Percentiles rank a stretch among this genome's conserved stretches.
phyloP scores from a whole-genome alignment of 2,113 vertebrate genomes.

The Xenopus laevis region DNA sequence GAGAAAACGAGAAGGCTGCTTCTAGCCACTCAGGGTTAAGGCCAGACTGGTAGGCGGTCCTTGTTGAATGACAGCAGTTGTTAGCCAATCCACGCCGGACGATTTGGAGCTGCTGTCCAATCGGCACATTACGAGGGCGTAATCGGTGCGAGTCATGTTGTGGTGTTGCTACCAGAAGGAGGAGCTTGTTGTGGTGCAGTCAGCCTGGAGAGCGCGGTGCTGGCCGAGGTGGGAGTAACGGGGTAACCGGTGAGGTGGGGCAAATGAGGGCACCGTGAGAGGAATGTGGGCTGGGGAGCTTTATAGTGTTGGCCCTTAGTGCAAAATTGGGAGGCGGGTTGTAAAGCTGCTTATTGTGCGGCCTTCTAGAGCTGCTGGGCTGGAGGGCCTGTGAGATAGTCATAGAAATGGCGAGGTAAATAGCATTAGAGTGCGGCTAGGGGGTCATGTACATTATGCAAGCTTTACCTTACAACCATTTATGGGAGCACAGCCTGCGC shows the following conservation, averaged over 20 bases:
- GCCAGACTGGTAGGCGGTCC: neutral
- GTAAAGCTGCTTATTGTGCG: neutral
- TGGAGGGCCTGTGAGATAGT: neutral
- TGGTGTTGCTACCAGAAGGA: slow-evolving; percentile 37
- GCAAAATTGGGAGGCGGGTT: neutral
- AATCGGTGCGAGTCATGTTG: slow-evolving; percentile 22
- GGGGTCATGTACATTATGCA: no score
- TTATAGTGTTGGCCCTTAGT: neutral
- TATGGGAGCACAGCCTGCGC: no score
- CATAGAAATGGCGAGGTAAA: neutral
- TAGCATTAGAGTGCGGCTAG: no score
- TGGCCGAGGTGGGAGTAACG: slow-evolving; percentile 33
- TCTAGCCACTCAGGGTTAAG: neutral
- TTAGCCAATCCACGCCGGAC: neutral
- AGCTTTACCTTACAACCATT: no score
- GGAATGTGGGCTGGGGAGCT: neutral
- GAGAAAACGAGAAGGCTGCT: neutral
- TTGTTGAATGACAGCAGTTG: neutral
- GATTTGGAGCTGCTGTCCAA: neutral
- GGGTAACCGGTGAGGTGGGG: slow-evolving; percentile 11
- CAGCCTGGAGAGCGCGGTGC: slow-evolving; percentile 34
- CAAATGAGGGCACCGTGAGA: neutral
- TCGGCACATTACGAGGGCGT: neutral
- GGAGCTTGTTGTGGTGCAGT: slow-evolving; percentile 37
- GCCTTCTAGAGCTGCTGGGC: neutral